Evolutionary conservation across 2,888 invertebrate genomes (phyloP).

Genomic region (Mesorhabditis belari): DNA sequence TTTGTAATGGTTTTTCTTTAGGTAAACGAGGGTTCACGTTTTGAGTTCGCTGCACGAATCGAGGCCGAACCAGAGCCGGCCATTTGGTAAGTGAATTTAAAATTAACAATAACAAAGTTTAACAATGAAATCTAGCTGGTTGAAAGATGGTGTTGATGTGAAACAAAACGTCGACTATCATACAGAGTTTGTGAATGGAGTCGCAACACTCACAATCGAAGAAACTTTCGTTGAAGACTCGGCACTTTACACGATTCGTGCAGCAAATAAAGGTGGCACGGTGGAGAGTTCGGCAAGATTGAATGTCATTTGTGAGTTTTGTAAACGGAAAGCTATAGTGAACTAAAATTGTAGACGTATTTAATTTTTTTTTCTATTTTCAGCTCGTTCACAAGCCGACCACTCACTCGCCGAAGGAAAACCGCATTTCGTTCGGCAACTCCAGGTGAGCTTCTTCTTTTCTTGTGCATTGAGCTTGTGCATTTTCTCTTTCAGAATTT

Average conservation of each 20-base stretch:
- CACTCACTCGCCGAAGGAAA: constrained; percentile 56
- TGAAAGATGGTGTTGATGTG: constrained; percentile 39
- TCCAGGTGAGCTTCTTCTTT: constrained; percentile 20
- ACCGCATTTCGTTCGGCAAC: constrained; percentile 42
- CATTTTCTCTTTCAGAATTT: not conserved
- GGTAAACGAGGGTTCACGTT: constrained; percentile 39
- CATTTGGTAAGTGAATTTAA: constrained; percentile 14
- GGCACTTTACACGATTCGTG: constrained; percentile 72
- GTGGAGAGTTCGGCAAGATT: constrained; percentile 70
- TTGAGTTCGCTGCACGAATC: constrained; percentile 40
- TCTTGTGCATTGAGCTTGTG: not conserved
- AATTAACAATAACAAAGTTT: not conserved
- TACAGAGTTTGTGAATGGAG: constrained; percentile 61
- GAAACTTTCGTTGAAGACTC: constrained; percentile 81
- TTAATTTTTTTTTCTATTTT: not conserved
- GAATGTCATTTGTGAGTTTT: constrained; percentile 65
- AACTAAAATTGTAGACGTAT: not conserved
- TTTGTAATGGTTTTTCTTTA: too few relatives aligned
- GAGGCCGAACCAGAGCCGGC: constrained; percentile 38
- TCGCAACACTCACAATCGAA: constrained; percentile 74
- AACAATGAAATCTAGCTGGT: too few relatives aligned
- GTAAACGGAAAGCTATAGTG: not conserved
- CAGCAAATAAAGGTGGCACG: constrained; percentile 68
- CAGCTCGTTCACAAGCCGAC: not conserved
- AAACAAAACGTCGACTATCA: constrained; percentile 40